Conservation (phyloP, 2,113 vertebrate genomes). For the Chamaetylas fuelleborni region DNA sequence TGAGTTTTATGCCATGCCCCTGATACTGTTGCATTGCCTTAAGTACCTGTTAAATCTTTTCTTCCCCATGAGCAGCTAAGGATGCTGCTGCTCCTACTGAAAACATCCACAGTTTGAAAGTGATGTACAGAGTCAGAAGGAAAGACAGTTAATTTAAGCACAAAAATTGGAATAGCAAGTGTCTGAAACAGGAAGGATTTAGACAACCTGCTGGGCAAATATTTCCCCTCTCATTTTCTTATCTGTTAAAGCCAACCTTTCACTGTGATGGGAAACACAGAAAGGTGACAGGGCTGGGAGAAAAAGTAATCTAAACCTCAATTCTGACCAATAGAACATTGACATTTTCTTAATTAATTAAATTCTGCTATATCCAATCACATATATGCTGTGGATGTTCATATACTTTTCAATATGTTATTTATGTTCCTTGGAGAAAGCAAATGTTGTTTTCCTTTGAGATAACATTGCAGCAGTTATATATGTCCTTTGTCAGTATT, state of each 20-base stretch:
- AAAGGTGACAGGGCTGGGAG: not conserved
- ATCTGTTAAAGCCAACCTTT: not conserved
- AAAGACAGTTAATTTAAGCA: not conserved
- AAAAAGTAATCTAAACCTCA: not conserved
- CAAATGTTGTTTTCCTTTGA: conserved; percentile 58
- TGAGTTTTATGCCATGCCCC: not conserved
- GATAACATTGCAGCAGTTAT: conserved; percentile 26
- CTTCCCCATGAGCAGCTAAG: not conserved
- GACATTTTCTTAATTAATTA: not conserved
- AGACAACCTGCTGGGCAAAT: not conserved
- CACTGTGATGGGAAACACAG: not conserved
- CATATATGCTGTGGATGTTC: conserved; percentile 19
- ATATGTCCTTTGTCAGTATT: conserved; percentile 55
- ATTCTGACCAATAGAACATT: not conserved
- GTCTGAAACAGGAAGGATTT: not conserved
- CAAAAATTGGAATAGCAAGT: not conserved
- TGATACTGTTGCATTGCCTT: not conserved
- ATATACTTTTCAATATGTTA: conserved; percentile 63
- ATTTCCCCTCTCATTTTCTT: not conserved
- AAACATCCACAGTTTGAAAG: not conserved
- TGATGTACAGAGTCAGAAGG: not conserved
- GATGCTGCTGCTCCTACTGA: not conserved
- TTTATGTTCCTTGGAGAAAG: conserved; percentile 46
- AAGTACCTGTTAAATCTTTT: not conserved
- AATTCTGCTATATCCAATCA: not conserved